Base-by-base conservation (phyloP, 1,140 invertebrate genomes). In the Phymastichus coffea region DNA sequence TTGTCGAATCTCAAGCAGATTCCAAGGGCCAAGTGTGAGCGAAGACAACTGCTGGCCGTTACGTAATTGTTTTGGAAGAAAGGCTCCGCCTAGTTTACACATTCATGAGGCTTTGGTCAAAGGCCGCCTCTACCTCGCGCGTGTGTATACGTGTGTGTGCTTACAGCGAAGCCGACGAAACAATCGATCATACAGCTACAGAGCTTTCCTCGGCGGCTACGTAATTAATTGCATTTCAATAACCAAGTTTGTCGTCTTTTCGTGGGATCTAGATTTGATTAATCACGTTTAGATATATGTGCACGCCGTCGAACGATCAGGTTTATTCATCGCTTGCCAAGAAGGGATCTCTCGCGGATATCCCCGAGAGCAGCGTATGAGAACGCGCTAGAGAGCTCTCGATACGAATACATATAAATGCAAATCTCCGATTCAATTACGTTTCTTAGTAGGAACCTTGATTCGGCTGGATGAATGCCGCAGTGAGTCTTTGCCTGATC, bases 51-150 rank as follows among this genome's bases (percentile, higher is more conserved):
- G n/a, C n/a, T n/a, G n/a, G 28, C 19, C 17, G 28, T 9, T 14
- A 17, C 22, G 19, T 49, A 37, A 49, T 49, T 49, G 47, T 35
- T 35, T 49, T 20, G 30, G 30, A 46, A 10, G 19, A 41, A n/a
- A 28, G 4, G 54, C 9, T 26, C 56, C 35, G 47, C 20, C 67
- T 70, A 71, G 63, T 76, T 78, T 75, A 71, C 72, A 77, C 73
- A 77, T 77, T 77, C 73, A 75, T 76, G 71, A 77, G 72, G 65
- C 61, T 63, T 63, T 73, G n/a, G 71, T 77, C 76, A 76, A 77
- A 78, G 73, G 63, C 69, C 69, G 66, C 66, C 65, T 74, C 71
- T 71, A 74, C 64, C 57, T 57, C 65, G 57, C 65, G 44, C 51
- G 52, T 46, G 52, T 8, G 35, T 40, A 48, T 44, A 61, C 4